Percentiles rank a stretch among this genome's conserved stretches.
phyloP scores from a whole-genome alignment of 2,797 vertebrate species.

The Sebastes kiyomatsui region DNA sequence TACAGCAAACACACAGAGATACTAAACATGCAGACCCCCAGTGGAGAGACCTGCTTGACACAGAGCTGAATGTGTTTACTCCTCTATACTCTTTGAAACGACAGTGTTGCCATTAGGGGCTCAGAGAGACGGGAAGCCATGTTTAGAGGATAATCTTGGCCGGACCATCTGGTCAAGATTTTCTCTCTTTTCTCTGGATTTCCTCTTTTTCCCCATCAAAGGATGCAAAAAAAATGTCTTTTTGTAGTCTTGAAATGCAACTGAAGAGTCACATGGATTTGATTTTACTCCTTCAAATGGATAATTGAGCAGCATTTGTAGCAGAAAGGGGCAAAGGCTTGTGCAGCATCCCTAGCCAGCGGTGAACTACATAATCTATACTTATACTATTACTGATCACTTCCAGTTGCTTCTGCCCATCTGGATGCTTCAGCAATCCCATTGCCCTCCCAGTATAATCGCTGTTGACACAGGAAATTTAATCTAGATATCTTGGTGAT shows the following conservation, averaged over 20 bases:
- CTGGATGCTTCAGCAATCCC: conserved; percentile 63
- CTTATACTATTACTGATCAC: conserved; percentile 71
- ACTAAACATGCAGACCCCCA: conserved; percentile 27
- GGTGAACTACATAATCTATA: conserved; percentile 55
- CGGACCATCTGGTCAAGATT: conserved; percentile 75
- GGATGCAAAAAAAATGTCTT: conserved; percentile 1
- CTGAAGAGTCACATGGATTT: conserved; percentile 11
- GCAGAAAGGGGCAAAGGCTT: conserved; percentile 3
- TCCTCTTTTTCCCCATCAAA: conserved; percentile 16
- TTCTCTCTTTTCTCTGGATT: conserved; percentile 43
- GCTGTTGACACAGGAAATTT: conserved; percentile 73
- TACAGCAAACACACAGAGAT: conserved; percentile 33
- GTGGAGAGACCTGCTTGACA: conserved; percentile 38
- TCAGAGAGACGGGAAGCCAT: conserved; percentile 47
- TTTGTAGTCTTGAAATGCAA: conserved; percentile 20
- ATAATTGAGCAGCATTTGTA: conserved; percentile 17
- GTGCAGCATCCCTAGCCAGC: conserved; percentile 18
- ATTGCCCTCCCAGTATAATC: conserved; percentile 59
- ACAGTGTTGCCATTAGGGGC: conserved; percentile 25
- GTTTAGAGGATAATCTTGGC: conserved; percentile 71
- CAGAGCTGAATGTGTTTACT: conserved; percentile 37
- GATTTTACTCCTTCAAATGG: conserved; percentile 21
- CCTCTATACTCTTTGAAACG: conserved; percentile 27
- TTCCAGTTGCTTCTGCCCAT: conserved; percentile 63
- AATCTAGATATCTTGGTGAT: conserved; percentile 76